Conservation (phyloP, 2,888 invertebrate genomes). For the Cheilosia scutellata region DNA sequence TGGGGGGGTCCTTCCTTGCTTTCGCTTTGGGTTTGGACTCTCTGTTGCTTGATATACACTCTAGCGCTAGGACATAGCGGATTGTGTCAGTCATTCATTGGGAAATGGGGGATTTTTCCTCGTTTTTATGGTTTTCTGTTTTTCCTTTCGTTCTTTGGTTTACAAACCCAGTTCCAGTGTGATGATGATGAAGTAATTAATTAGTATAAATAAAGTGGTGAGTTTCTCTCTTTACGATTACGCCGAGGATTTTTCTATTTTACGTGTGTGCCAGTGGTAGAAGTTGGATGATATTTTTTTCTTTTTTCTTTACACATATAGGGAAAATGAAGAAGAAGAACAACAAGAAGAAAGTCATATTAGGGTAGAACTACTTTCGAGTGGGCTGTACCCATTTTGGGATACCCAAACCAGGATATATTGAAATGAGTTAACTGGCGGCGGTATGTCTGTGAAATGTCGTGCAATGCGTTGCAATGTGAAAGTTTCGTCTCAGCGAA, state of each 20-base stretch:
- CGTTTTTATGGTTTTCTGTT: constrained; percentile 1
- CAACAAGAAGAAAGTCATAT: no score
- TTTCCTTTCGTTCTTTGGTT: constrained; percentile 1
- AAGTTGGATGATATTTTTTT: background rate
- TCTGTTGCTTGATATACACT: constrained; percentile 35
- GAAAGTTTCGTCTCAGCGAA: constrained; percentile 65
- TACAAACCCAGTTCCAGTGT: constrained; percentile 23
- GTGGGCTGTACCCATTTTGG: constrained; percentile 14
- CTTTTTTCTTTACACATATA: constrained; percentile 3
- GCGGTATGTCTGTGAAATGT: constrained; percentile 67
- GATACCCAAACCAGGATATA: constrained; percentile 30
- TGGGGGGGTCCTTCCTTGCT: constrained; percentile 42
- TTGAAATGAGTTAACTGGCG: constrained; percentile 74
- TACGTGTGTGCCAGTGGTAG: constrained; percentile 17
- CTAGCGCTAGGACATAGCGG: background rate
- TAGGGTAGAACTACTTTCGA: background rate
- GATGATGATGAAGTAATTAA: constrained; percentile 65
- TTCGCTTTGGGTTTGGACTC: constrained; percentile 12
- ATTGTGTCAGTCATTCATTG: constrained; percentile 59
- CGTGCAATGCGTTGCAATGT: constrained; percentile 73
- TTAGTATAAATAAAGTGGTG: constrained; percentile 42
- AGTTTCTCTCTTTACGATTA: constrained; percentile 35
- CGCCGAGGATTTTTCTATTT: constrained; percentile 7
- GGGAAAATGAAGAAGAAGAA: background rate
- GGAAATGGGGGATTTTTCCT: constrained; percentile 15